A percentile compares a stretch with the other conserved stretches of the same genome.
Evolutionary conservation across 2,113 vertebrate genomes (phyloP).

Genomic region (Heterocephalus glaber): DNA sequence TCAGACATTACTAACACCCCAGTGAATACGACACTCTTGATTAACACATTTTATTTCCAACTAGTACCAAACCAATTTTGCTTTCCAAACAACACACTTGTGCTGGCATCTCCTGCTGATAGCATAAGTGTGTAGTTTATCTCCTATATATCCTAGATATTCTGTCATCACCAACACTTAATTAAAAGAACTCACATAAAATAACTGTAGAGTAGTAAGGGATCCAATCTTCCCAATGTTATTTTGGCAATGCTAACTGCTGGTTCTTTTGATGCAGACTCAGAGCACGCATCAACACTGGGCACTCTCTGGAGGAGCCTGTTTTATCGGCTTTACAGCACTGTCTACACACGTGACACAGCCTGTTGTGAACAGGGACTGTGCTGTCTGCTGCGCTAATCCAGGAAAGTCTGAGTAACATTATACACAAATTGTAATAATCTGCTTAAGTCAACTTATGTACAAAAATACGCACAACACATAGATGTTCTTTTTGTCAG

Average conservation of each 20-base stretch:
- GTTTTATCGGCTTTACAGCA: not conserved
- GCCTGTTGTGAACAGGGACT: not conserved
- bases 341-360: not conserved
- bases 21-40: constrained; percentile 66
- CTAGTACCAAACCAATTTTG: constrained; percentile 75
- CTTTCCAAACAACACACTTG: constrained; percentile 70
- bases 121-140: constrained; percentile 58
- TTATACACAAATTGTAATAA: not conserved
- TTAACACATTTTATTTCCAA: constrained; percentile 81
- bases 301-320: not conserved
- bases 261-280: constrained; percentile 32
- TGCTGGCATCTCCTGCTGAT: constrained; percentile 67
- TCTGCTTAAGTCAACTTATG: constrained; percentile 1
- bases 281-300: constrained; percentile 22
- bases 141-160: constrained; percentile 22
- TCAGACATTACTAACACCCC: constrained; percentile 60
- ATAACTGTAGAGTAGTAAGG: constrained; percentile 38
- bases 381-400: not conserved
- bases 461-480: not conserved
- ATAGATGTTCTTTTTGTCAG: not conserved
- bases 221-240: constrained; percentile 30
- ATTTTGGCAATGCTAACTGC: constrained; percentile 35
- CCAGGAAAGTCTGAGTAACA: not conserved
- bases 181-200: constrained; percentile 65
- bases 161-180: constrained; percentile 59